A percentile compares a stretch with the other conserved stretches of the same genome.
Conservation (phyloP, 2,797 vertebrate species). For the Prunella strophiata region DNA sequence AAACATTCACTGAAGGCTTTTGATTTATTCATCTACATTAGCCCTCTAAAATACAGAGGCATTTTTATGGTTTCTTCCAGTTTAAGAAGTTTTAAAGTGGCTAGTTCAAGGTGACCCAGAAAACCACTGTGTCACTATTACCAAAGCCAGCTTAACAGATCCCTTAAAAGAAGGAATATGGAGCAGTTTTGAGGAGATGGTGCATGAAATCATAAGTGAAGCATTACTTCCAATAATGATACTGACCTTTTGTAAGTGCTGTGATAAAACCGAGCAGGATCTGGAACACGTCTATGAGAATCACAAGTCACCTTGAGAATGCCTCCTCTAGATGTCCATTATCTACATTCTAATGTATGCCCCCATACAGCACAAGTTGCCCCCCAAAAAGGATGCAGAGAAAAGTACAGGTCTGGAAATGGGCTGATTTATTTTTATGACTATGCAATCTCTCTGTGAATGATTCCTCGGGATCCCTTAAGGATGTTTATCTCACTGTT, state of each 20-base stretch:
- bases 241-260: slow-evolving; percentile 13
- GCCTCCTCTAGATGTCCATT: not conserved
- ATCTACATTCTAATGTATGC: not conserved
- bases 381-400: not conserved
- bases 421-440: not conserved
- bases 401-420: not conserved
- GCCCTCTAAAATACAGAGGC: not conserved
- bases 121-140: not conserved
- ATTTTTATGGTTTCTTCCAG: not conserved
- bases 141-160: not conserved
- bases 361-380: not conserved
- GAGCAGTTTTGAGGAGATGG: slow-evolving; percentile 13
- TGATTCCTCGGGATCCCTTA: not conserved
- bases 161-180: not conserved
- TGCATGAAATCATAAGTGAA: slow-evolving; percentile 30
- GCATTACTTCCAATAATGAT: not conserved
- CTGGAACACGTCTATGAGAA: not conserved
- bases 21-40: not conserved
- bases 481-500: not conserved
- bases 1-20: too few species aligned
- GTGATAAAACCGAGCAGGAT: not conserved
- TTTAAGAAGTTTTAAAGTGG: not conserved
- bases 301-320: not conserved
- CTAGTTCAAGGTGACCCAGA: slow-evolving; percentile 15
- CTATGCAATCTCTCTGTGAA: not conserved